Evolutionary conservation across 1,140 invertebrate species (phyloP).

Genomic region (Pogonus chalceus): DNA sequence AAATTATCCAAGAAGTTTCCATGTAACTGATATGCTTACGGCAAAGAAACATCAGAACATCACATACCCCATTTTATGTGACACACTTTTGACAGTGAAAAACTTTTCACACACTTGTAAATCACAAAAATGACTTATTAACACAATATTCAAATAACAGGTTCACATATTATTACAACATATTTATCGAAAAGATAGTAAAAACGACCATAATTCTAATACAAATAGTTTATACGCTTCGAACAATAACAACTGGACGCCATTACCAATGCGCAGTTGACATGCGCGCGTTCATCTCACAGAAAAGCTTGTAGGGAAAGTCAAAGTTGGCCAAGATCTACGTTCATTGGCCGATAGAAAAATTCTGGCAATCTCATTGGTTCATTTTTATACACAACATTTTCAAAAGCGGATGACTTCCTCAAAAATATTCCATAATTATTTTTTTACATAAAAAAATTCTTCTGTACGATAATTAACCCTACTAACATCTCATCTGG

Average conservation of each 20-base stretch:
- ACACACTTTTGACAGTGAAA: conserved; percentile 35
- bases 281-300: conserved; percentile 12
- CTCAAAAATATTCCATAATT: not conserved
- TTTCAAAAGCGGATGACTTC: not conserved
- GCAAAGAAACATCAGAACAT: conserved; percentile 33
- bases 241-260: conserved; percentile 39
- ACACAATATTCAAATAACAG: not conserved
- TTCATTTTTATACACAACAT: not conserved
- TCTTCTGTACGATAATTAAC: no score
- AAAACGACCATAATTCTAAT: conserved; percentile 35
- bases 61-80: conserved; percentile 38
- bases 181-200: conserved; percentile 21
- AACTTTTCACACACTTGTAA: conserved; percentile 13
- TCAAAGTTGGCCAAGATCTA: not conserved
- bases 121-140: conserved; percentile 9
- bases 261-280: conserved; percentile 31
- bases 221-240: conserved; percentile 36
- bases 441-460: not conserved
- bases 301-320: not conserved
- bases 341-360: not conserved
- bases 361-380: not conserved
- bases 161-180: conserved; percentile 1
- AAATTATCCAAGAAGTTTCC: not conserved
- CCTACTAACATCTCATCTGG: no score
- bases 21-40: conserved; percentile 34